Evolutionary conservation across 2,113 vertebrate species (phyloP).

Genomic region (Neotragus pygmaeus): DNA sequence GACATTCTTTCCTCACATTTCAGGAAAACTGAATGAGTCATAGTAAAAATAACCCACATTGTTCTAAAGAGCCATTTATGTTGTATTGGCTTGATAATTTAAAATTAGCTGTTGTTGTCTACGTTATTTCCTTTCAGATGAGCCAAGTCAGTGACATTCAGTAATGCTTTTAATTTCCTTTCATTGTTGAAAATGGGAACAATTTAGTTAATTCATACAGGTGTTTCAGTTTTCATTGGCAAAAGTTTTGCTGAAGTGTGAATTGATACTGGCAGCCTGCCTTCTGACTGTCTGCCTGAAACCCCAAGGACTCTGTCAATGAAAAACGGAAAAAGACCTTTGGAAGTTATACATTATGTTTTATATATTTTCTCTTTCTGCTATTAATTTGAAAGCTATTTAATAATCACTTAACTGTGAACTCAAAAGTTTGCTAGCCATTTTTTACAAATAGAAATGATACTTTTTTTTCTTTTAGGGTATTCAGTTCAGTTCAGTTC

Average conservation of each 20-base stretch:
- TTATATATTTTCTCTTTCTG: conserved; percentile 34
- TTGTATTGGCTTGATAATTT: conserved; percentile 43
- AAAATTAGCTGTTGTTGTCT: conserved; percentile 61
- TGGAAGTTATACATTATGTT: conserved; percentile 18
- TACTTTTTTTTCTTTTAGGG: neutral
- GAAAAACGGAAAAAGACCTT: conserved; percentile 20
- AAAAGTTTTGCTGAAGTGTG: conserved; percentile 44
- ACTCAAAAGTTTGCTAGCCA: neutral
- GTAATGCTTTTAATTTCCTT: conserved; percentile 70
- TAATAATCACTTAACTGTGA: neutral
- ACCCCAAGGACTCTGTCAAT: neutral
- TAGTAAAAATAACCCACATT: conserved; percentile 61
- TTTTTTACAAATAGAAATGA: conserved; percentile 15
- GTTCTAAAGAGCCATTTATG: conserved; percentile 48
- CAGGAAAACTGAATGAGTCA: conserved; percentile 60
- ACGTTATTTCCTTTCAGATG: conserved; percentile 59
- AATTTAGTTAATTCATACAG: conserved; percentile 62
- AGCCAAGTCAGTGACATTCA: conserved; percentile 58
- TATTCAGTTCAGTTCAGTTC: no score
- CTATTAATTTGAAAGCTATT: neutral
- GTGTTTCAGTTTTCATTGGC: conserved; percentile 73
- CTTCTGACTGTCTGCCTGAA: neutral
- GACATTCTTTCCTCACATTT: conserved; percentile 1
- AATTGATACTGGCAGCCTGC: conserved; percentile 56
- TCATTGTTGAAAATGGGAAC: conserved; percentile 71